These are phyloP conservation scores for Triplophysa bombifrons DNA, from an alignment of 2,797 vertebrate species.

Conservation along the genomic window DNA sequence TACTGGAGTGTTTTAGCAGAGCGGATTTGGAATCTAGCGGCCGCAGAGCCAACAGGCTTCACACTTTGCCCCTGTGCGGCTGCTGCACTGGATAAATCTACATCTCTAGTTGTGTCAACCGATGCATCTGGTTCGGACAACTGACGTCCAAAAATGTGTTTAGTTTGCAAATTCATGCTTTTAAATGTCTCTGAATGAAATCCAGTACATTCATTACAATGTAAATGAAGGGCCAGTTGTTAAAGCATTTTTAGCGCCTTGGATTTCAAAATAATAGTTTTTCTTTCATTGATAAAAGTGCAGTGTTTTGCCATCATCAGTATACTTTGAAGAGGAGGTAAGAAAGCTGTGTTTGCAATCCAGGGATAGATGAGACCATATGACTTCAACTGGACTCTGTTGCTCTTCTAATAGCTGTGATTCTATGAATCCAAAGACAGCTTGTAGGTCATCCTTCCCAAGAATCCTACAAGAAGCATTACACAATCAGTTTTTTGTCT, in stretches of 20 bases:
- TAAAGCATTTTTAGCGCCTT: slow-evolving; percentile 4
- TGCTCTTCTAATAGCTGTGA: slow-evolving; percentile 11
- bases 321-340: neutral
- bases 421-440: slow-evolving; percentile 27
- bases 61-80: neutral
- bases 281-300: neutral
- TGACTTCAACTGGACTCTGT: slow-evolving; percentile 8
- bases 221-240: slow-evolving; percentile 18
- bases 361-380: neutral
- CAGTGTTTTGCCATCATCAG: neutral
- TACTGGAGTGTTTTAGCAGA: slow-evolving; percentile 67
- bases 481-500: neutral
- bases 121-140: slow-evolving; percentile 31
- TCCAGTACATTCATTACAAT: slow-evolving; percentile 40
- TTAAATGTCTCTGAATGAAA: slow-evolving; percentile 1
- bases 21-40: slow-evolving; percentile 66
- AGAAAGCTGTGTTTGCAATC: slow-evolving; percentile 14
- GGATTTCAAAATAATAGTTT: neutral
- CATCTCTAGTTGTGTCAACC: slow-evolving; percentile 6
- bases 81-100: slow-evolving; percentile 16
- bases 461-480: slow-evolving; percentile 63
- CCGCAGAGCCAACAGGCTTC: slow-evolving; percentile 5
- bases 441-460: slow-evolving; percentile 34
- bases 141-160: slow-evolving; percentile 52
- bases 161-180: slow-evolving; percentile 69